Evolutionary conservation across 1,140 invertebrate species (phyloP), one percentile per base, ranked within the genome.

Genomic region (Venturia canescens): DNA sequence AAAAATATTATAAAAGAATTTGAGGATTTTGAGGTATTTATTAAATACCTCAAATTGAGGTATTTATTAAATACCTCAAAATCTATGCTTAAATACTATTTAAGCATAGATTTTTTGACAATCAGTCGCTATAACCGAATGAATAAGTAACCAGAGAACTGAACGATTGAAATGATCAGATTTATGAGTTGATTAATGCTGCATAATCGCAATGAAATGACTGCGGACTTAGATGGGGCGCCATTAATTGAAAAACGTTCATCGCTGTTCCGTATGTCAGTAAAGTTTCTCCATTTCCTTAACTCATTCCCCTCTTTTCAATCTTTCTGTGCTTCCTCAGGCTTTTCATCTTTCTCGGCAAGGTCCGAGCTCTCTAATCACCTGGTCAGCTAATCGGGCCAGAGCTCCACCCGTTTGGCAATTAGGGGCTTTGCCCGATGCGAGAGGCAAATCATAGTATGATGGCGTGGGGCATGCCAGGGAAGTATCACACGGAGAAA

Each of bases 331-430:
- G 2, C n/a, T 70, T 63, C 31, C 53, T 66, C 71, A 38, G 26
- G 21, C 75, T 31, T 21, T 66, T 77, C 31, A 13, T 66, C 57
- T 34, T 76, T 60, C 75, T 77, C 60, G 31, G 57, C 75, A 77
- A 77, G 63, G 34, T 38, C 57, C 57, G 48, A 23, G 60, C 75
- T 77, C 75, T 77, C 75, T 77, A 77, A 77, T 77, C 75, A 77
- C 75, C 75, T 77, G 75, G 75, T 63, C 75, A 63, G 75, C 75
- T 77, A 77, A 77, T 77, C 75, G 75, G 48, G 16, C 53, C 75
- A 21, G 26, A 3, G 66, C 78, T 79, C 78, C 78, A 72, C 78
- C 78, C 69, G 66, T 79, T 79, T 70, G 78, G 78, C 78, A 79
- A 79, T 79, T 79, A 79, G 78, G 78, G 50, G 78, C 66, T 79